A percentile compares a stretch with the other conserved stretches of the same genome.
These are phyloP conservation scores for Thunnus albacares DNA, from an alignment of 2,797 vertebrate species.

Conservation along the genomic window DNA sequence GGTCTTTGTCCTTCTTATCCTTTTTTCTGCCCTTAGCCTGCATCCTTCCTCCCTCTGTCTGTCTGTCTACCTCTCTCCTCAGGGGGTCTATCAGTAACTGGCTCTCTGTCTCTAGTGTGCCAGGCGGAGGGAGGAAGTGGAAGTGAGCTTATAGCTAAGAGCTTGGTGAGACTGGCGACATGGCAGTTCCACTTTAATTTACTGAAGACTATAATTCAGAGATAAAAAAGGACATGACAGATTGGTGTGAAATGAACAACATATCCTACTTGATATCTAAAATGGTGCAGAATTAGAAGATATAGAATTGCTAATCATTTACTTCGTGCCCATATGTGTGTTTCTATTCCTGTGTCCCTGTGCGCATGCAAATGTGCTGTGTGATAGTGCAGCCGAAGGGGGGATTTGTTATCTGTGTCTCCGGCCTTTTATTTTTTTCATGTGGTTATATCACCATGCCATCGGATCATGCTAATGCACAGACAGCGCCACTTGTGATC, in stretches of 20 bases:
- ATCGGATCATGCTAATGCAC: conserved; percentile 64
- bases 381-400: conserved; percentile 11
- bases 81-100: conserved; percentile 53
- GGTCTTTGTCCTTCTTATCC: conserved; percentile 39
- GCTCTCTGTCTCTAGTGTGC: conserved; percentile 47
- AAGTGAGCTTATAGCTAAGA: conserved; percentile 42
- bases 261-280: background rate
- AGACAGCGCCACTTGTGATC: conserved; percentile 43
- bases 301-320: conserved; percentile 13
- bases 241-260: background rate
- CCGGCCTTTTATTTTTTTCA: conserved; percentile 33
- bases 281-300: conserved; percentile 3
- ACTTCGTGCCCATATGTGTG: conserved; percentile 3
- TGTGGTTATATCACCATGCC: conserved; percentile 46
- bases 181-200: conserved; percentile 2
- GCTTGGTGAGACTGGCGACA: conserved; percentile 8
- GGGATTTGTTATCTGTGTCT: conserved; percentile 31
- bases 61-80: conserved; percentile 49
- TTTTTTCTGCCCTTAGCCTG: conserved; percentile 49
- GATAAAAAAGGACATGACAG: background rate
- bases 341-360: conserved; percentile 7
- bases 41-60: conserved; percentile 68
- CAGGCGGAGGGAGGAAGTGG: conserved; percentile 50
- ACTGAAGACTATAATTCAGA: conserved; percentile 18
- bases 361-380: conserved; percentile 25